Evolutionary conservation across 2,797 vertebrate species (phyloP).

Genomic region (Rhadinocentrus ornatus): DNA sequence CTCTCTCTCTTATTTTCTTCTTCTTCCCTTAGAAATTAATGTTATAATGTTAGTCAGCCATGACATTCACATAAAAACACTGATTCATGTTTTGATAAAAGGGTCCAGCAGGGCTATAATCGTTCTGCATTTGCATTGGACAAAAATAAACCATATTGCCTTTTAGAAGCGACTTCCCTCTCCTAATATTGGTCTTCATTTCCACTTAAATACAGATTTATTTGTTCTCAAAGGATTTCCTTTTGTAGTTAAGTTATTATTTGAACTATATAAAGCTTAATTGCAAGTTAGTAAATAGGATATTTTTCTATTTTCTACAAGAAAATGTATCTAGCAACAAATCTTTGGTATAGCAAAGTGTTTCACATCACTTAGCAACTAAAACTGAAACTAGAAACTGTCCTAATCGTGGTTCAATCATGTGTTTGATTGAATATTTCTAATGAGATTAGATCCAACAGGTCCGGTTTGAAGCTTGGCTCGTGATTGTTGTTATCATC

Average conservation of each 20-base stretch:
- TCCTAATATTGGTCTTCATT: not conserved
- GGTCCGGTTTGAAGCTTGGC: not conserved
- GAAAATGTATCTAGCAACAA: not conserved
- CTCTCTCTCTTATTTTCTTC: not conserved
- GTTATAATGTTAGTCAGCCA: conserved; percentile 37
- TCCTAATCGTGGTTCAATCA: too few species aligned
- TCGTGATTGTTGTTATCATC: not conserved
- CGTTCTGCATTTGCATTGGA: conserved; percentile 30
- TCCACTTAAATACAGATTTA: not conserved
- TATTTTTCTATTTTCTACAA: not conserved
- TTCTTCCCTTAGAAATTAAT: conserved; percentile 16
- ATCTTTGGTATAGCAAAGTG: too few species aligned
- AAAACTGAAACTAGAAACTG: not conserved
- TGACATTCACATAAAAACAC: conserved; percentile 57
- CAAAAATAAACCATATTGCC: conserved; percentile 21
- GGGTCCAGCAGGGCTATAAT: not conserved
- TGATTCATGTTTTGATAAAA: conserved; percentile 63
- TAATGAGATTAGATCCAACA: not conserved
- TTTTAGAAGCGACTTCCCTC: conserved; percentile 10
- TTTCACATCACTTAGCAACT: not conserved
- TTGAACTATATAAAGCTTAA: not conserved
- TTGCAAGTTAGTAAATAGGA: not conserved
- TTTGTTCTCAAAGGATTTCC: not conserved
- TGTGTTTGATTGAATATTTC: not conserved
- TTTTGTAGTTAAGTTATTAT: not conserved